Base-by-base conservation (phyloP, 2,797 vertebrate species). In the Pantherophis alleghaniensis region DNA sequence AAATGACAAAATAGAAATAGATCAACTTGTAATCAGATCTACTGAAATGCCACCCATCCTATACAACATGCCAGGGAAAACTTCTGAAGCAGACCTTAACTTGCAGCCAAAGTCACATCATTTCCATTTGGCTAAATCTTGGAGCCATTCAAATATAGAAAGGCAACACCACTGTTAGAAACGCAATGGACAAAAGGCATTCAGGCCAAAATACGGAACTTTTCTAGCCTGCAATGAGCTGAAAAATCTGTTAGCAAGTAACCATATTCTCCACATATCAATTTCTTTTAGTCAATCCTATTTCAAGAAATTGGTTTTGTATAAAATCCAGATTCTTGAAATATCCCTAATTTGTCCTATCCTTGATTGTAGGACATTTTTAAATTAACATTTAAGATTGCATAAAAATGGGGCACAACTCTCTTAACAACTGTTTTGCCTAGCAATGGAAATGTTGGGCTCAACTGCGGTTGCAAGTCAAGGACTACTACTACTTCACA, bases 1-100 rank as follows among this genome's bases (percentile, higher is more conserved):
- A 95, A 97, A 93, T 90, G 86, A 26, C 42, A 24, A 94, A 83
- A 79, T 94, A 95, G 92, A 96, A 95, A 95, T 0, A 2, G 94
- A 94, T 93, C 94, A 90, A 94, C 57, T 56, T 95, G 96, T 95
- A 96, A 97, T 55, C 1, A 24, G 96, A 97, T 91, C 97, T 95
- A 92, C 0, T 96, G 96, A 96, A 96, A 96, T 96, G 93, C 95
- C 96, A 96, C 95, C 95, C 93, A 93, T 94, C 92, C 93, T n/a
- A 0, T 56, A 55, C 93, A 32, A 57, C 26, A 0, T 2, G 55
- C 91, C 6, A 95, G 0, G 57, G 88, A 11, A 89, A 42, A 95
- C 51, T 86, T 90, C 63, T 22, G 87, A 87, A 69, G 60, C 6
- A 83, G 93, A 88, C 86, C 87, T 89, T 90, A 90, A 90, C 88